Evolutionary conservation across 2,113 vertebrate species (phyloP).

Genomic region (Garra rufa): DNA sequence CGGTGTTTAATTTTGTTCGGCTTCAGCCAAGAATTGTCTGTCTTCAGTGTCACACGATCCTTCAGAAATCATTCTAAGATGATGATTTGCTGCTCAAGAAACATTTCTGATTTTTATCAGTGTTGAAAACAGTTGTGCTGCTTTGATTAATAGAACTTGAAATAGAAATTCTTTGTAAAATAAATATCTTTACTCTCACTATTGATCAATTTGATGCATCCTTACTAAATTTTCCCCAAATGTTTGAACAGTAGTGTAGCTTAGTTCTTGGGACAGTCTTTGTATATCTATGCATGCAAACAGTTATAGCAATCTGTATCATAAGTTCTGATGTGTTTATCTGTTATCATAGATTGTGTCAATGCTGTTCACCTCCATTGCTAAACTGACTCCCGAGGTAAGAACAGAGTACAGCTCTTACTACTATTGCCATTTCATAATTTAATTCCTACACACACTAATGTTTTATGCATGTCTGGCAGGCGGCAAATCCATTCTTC

Average conservation of each 20-base stretch:
- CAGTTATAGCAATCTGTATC: neutral
- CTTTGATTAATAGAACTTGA: too few species aligned
- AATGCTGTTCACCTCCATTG: slow-evolving; percentile 99
- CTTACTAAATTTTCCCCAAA: neutral
- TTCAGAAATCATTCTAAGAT: too few species aligned
- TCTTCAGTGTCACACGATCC: neutral
- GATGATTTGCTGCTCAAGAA: too few species aligned
- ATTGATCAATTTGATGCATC: neutral
- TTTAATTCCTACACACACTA: neutral
- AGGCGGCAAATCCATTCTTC: slow-evolving; percentile 99
- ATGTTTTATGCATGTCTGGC: slow-evolving; percentile 56
- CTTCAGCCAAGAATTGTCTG: too few species aligned
- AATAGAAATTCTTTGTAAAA: neutral
- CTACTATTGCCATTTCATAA: too few species aligned
- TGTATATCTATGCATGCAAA: neutral
- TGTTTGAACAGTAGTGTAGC: neutral
- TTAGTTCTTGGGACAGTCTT: neutral
- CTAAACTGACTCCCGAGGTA: slow-evolving; percentile 98
- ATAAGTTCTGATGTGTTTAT: neutral
- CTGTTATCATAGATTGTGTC: slow-evolving; percentile 89
- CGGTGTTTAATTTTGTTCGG: too few species aligned
- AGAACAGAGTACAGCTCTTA: slow-evolving; percentile 48
- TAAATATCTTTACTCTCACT: neutral
- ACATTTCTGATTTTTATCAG: too few species aligned
- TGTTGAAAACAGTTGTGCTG: too few species aligned